phyloP scores from a whole-genome alignment of 2,888 invertebrate genomes.

The Thysanoteuthis rhombus region DNA sequence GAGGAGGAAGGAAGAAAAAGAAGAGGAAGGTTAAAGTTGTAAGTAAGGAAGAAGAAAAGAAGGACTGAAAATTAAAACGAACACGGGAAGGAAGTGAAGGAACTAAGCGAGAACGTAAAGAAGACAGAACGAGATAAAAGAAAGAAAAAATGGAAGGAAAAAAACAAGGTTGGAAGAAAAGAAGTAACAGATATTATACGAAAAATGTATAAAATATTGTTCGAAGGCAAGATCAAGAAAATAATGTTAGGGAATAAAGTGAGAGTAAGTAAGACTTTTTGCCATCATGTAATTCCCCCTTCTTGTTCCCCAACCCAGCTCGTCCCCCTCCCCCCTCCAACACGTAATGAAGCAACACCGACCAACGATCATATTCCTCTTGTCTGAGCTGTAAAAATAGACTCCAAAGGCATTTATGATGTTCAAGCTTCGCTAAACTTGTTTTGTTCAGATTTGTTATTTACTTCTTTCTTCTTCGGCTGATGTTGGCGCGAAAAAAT shows the following conservation, averaged over 20 bases:
- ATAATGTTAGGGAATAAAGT: too few species aligned
- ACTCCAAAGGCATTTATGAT: constrained; percentile 12
- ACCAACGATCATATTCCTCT: background rate
- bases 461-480: background rate
- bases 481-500: background rate
- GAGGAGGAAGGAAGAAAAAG: background rate
- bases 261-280: too few species aligned
- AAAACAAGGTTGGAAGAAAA: background rate
- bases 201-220: too few species aligned
- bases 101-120: background rate
- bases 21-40: too few species aligned
- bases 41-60: background rate
- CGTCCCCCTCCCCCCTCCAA: background rate
- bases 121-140: background rate
- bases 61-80: background rate
- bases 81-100: background rate
- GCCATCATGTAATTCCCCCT: background rate
- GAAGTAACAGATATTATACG: background rate
- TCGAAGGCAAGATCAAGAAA: background rate
- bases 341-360: background rate
- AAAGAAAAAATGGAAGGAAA: background rate
- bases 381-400: background rate
- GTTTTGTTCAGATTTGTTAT: background rate
- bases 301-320: background rate
- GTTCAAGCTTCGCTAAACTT: constrained; percentile 12